Evolutionary conservation across 30 jellyfish, hydroid and myxozoan species (phyloP).

Genomic region (Hydractinia echinata): DNA sequence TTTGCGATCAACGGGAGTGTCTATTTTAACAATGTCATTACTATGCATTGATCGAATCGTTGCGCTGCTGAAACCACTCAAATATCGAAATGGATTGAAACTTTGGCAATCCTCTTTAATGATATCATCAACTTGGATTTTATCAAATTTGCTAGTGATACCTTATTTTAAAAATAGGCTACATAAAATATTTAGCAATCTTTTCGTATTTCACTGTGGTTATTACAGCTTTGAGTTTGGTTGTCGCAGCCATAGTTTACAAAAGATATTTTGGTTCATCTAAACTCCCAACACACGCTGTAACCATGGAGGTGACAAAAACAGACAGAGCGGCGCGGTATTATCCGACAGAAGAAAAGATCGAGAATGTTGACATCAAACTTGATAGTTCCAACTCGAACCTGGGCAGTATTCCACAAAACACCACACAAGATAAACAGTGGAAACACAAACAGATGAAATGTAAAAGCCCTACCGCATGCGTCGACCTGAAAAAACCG

Average conservation of each 20-base stretch:
- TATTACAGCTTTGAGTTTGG: constrained; percentile 2
- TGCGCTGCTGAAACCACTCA: constrained; percentile 16
- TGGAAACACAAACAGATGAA: not conserved
- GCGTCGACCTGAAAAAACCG: not conserved
- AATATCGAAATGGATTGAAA: not conserved
- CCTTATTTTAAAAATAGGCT: constrained; percentile 26
- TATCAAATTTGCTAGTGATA: not conserved
- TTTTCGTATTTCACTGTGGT: constrained; percentile 20
- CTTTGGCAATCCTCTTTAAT: not conserved
- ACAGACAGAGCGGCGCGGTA: too few species aligned
- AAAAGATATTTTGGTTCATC: not conserved
- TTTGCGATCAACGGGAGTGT: not conserved
- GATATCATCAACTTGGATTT: constrained; percentile 8
- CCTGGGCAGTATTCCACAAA: not conserved
- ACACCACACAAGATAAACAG: not conserved
- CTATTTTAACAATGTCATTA: constrained; percentile 17
- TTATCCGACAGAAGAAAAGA: not conserved
- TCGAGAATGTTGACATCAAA: not conserved
- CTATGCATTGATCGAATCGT: constrained; percentile 14
- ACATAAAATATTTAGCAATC: not conserved
- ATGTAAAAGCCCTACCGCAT: not conserved
- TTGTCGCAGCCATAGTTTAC: not conserved
- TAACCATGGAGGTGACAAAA: too few species aligned
- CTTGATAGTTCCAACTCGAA: not conserved
- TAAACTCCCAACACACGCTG: too few species aligned